Evolutionary conservation across 2,888 invertebrate species (phyloP), one percentile per base, ranked within the genome.

Genomic region (Hyalella azteca): DNA sequence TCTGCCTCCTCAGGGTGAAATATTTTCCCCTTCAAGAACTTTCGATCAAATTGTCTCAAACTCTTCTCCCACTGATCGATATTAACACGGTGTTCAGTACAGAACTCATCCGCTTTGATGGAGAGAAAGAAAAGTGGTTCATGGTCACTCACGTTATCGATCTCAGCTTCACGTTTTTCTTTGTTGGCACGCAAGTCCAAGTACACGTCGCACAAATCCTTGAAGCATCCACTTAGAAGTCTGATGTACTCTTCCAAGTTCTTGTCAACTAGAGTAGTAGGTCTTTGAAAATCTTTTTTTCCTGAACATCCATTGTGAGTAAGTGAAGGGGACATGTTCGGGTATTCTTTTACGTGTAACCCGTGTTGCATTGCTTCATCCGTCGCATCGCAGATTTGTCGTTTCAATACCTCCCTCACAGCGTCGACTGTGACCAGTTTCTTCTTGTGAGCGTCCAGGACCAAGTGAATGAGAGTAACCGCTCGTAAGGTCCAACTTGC

Each of bases 401-500:
- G 50, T 45, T 81, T 79, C 15, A 84, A 54, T 36, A 82, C 84
- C 13, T 73, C 76, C 39, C 82, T 80, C 9, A 84, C 82, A 48
- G 77, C 78, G 13, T 77, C 49, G 5, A 81, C 19, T 1, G 79
- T 78, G 2, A 84, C 54, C 11, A 81, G 81, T 39, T 81, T 73
- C 36, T 81, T 81, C 7, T 82, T 78, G 41, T 93, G 93, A 85
- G 91, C 92, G 11, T 75, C 41, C 54, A 95, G 90, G 87, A 94
- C 94, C 82, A 96, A 91, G 87, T 97, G 95, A 48, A 96, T 93
- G 54, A 96, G 89, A 0, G 95, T 92, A 82, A 96, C 94, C 78
- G 94, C 86, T 78, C 88, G 87, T 29, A 96, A 93, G 54, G 96
- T 93, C 93, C 96, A 95, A 0, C 96, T 94, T 0, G 95, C 95